phyloP scores from a whole-genome alignment of 2,888 invertebrate genomes.

The Macaria notata region DNA sequence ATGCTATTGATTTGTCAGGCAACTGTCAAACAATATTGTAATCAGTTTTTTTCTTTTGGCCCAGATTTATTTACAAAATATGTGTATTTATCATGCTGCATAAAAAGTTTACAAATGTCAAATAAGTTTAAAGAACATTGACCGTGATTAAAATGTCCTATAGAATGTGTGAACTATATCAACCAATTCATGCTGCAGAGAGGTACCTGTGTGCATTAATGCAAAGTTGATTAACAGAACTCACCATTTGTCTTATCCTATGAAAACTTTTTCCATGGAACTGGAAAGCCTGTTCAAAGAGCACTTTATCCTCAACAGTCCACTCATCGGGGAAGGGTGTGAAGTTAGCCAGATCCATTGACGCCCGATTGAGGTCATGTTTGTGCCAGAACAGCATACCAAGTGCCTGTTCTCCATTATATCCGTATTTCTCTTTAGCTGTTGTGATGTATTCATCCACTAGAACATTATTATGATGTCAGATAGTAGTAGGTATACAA shows the following conservation, averaged over 20 bases:
- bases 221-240: slow-evolving; percentile 22
- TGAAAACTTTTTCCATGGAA: slow-evolving; percentile 99
- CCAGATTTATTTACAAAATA: too few relatives aligned
- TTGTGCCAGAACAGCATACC: slow-evolving; percentile 99
- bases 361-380: slow-evolving; percentile 95
- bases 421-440: slow-evolving; percentile 98
- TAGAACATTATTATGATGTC: slow-evolving; percentile 49
- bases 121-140: too few relatives aligned
- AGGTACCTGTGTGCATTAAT: not conserved
- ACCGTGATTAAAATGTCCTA: not conserved
- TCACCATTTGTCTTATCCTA: slow-evolving; percentile 98
- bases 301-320: slow-evolving; percentile 98
- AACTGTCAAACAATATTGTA: slow-evolving; percentile 80
- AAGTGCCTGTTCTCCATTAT: slow-evolving; percentile 97
- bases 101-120: too few relatives aligned
- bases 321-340: slow-evolving; percentile 99
- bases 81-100: too few relatives aligned
- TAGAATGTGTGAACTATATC: not conserved
- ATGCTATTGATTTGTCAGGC: slow-evolving; percentile 98
- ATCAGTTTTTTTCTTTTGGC: too few relatives aligned
- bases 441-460: slow-evolving; percentile 97
- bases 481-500: not conserved
- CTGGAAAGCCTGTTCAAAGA: slow-evolving; percentile 99
- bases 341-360: slow-evolving; percentile 96
- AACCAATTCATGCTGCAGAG: not conserved